These are phyloP conservation scores for Balearica regulorum DNA, from an alignment of 2,797 vertebrate genomes.

Conservation along the genomic window DNA sequence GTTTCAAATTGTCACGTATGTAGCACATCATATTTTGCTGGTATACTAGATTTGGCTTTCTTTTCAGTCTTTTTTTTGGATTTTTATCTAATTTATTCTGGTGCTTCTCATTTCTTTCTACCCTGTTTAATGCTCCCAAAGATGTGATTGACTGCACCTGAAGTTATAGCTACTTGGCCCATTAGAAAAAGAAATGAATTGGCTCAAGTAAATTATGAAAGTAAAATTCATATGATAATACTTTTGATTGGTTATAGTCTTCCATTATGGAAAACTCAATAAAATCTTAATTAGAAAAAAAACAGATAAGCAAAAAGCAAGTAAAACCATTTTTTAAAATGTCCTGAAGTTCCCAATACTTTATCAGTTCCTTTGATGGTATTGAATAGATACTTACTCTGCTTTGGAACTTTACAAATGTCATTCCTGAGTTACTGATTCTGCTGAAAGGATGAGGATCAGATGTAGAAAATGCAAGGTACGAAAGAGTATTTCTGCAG, in stretches of 20 bases:
- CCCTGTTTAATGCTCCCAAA: background rate
- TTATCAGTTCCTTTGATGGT: constrained; percentile 23
- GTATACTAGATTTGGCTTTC: constrained; percentile 7
- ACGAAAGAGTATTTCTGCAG: background rate
- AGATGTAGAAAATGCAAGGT: background rate
- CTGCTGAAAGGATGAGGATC: background rate
- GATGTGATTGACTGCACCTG: constrained; percentile 37
- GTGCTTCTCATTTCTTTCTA: constrained; percentile 21
- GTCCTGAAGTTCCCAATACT: background rate
- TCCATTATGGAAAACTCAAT: constrained; percentile 28
- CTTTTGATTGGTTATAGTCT: constrained; percentile 12
- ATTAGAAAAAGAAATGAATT: constrained; percentile 18
- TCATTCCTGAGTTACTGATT: background rate
- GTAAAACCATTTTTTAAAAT: background rate
- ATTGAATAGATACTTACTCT: constrained; percentile 13
- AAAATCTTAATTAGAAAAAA: constrained; percentile 42
- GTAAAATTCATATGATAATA: constrained; percentile 37
- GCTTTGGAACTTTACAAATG: background rate
- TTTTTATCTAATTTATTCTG: constrained; percentile 37
- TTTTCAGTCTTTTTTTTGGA: constrained; percentile 7
- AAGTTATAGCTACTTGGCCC: constrained; percentile 15
- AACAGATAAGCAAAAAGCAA: constrained; percentile 13
- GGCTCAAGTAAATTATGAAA: background rate
- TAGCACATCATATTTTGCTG: background rate
- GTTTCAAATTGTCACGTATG: background rate